Evolutionary conservation across 2,888 invertebrate genomes (phyloP), one percentile per base, ranked within the genome.

Genomic region (Leistus spinibarbis): DNA sequence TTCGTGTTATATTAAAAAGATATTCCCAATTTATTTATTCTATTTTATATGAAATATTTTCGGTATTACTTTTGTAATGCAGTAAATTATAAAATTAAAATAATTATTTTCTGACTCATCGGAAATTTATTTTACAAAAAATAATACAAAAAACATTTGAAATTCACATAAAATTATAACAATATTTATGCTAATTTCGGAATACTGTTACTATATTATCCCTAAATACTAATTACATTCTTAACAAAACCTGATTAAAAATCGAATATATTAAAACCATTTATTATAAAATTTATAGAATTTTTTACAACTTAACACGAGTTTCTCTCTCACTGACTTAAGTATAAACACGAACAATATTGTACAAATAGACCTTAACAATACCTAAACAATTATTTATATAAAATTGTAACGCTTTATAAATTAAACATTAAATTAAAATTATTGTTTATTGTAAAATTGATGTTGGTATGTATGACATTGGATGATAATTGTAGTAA

Each of bases 371-470:
- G 17, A 16, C 13, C 66, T 72, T 65, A 66, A 72, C 57, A 24
- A 66, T 71, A 71, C 27, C 65, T 64, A 62, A 73, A 67, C 60
- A 73, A 73, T 67, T 67, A 60, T 62, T 72, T 66, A 66, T n/a
- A n/a, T 72, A 72, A 72, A 72, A 72, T 66, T 72, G 72, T 72
- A 72, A 72, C 72, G 72, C 72, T 72, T 57, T 27, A 57, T 60
- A 60, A 60, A 60, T 60, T 60, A 60, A n/a, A 60, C 20, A 19
- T 60, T 60, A 60, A 19, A 60, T 60, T 60, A 60, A 60, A 16
- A 19, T 13, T 60, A 19, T 60, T 60, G 60, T 60, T 20, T 60
- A 19, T 60, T 19, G 3, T 13, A 10, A 20, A 19, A 20, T n/a
- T 10, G 10, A 22, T 60, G 60, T 60, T 1, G 13, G 60, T 10